These are phyloP conservation scores for Microcebus tavaratra DNA, from an alignment of 2,113 vertebrate species.

Conservation along the genomic window DNA sequence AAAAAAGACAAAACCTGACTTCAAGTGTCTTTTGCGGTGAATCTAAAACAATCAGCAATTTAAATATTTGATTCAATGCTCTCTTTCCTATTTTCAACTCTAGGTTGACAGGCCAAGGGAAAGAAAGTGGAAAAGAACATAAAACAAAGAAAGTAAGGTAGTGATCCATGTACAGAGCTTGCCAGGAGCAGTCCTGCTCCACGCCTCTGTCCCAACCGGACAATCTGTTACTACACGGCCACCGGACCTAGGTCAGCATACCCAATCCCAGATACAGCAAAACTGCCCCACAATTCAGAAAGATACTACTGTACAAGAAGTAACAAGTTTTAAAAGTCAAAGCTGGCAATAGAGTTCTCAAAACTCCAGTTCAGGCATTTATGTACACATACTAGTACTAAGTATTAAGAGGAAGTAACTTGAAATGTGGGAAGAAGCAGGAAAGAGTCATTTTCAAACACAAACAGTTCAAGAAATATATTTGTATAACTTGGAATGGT, in stretches of 20 bases:
- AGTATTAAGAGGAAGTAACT: background rate
- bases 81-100: background rate
- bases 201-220: fast-evolving
- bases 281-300: background rate
- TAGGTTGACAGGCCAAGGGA: background rate
- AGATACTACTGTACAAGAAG: background rate
- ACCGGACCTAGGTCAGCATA: background rate
- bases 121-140: too few species aligned
- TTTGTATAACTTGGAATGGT: background rate
- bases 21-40: too few species aligned
- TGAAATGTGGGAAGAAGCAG: background rate
- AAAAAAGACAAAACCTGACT: too few species aligned
- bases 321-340: background rate
- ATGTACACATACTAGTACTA: background rate
- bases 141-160: background rate
- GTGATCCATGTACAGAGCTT: fast-evolving
- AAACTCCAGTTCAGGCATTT: background rate
- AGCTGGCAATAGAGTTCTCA: background rate
- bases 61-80: background rate
- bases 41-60: background rate
- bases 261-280: background rate
- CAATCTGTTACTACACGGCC: fast-evolving
- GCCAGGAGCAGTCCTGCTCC: too few species aligned
- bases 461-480: background rate
- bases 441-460: background rate